Evolutionary conservation across 2,113 vertebrate species (phyloP), one percentile per base, ranked within the genome.

Genomic region (Tyrannus savana): DNA sequence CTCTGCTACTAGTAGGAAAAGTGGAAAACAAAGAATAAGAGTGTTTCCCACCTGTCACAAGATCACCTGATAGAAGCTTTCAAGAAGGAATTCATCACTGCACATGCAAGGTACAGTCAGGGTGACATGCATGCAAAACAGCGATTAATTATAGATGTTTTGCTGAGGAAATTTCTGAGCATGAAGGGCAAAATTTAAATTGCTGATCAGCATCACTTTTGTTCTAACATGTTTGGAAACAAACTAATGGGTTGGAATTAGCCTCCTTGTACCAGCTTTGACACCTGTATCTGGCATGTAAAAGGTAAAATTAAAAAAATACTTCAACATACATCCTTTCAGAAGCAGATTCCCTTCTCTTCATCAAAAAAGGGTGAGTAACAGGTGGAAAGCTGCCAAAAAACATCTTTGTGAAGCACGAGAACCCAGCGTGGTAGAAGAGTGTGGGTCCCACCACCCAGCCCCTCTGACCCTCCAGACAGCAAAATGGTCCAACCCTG

Each of bases 191-290:
- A 89, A 25, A 63, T 91, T 87, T 92, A 82, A 95, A 97, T 58
- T 91, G 81, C 86, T 93, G 76, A 91, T 96, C 87, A 96, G 85
- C 84, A 93, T 89, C 69, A n/a, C 67, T 96, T 96, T 90, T 69
- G 71, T 81, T 75, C 39, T 17, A 83, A 75, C n/a, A 52, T 96
- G 90, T 98, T 97, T 98, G 96, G 74, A 98, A 98, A 98, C 97
- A 96, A 69, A 84, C 37, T 84, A 74, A 92, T 49, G 47, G 56
- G 24, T 46, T 93, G 47, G 71, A 95, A 93, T 90, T 72, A 58
- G 41, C 23, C 67, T 83, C 89, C 67, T 89, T 47, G 6, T 59
- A 93, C 66, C 78, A 68, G 71, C 75, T 89, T 87, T 81, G 89
- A 95, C 87, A 96, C 82, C 52, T 89, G 84, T 76, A 79, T 52